Evolutionary conservation across 2,113 vertebrate species (phyloP).

Genomic region (Dermatemys mawii): DNA sequence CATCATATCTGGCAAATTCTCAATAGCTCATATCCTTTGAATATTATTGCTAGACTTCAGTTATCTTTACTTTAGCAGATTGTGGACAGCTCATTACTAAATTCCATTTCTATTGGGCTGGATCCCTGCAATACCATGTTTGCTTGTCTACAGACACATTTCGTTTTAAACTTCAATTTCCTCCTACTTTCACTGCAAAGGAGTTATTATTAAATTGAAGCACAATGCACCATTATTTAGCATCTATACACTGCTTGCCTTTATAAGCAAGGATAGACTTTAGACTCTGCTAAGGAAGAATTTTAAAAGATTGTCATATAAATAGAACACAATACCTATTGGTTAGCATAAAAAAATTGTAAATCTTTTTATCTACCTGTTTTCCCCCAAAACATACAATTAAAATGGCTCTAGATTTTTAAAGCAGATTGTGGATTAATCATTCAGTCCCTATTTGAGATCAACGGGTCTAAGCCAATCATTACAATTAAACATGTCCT

Average conservation of each 20-base stretch:
- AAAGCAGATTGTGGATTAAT: background rate
- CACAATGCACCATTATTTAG: background rate
- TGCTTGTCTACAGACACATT: background rate
- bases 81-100: constrained; percentile 5
- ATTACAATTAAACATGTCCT: background rate
- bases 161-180: background rate
- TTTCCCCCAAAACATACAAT: background rate
- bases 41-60: background rate
- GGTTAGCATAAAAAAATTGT: background rate
- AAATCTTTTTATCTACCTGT: background rate
- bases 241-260: background rate
- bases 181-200: background rate
- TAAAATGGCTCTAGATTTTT: background rate
- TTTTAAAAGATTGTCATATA: background rate
- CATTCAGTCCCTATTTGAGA: background rate
- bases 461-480: background rate
- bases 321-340: background rate
- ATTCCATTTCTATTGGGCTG: background rate
- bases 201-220: background rate
- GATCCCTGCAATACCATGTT: background rate
- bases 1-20: constrained; percentile 13
- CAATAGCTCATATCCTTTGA: background rate
- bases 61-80: background rate
- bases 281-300: background rate
- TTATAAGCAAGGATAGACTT: background rate